Conservation (phyloP, 2,113 vertebrate genomes). For the Sinocyclocheilus maitianheensis region DNA sequence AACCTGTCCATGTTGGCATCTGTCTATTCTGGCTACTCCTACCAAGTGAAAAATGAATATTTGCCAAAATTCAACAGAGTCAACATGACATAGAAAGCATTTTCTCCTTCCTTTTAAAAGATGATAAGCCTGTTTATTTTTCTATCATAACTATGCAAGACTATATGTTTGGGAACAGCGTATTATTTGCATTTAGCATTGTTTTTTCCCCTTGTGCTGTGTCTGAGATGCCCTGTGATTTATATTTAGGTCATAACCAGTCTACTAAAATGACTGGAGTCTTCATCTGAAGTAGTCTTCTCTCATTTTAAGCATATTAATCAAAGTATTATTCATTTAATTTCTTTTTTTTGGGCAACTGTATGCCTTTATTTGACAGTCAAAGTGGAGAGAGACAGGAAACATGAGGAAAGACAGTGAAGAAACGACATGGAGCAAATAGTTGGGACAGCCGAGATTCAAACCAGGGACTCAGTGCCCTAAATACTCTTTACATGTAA, state of each 20-base stretch:
- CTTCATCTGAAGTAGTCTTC: neutral
- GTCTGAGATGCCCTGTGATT: neutral
- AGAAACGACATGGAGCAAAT: neutral
- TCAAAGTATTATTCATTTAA: neutral
- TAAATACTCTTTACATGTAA: neutral
- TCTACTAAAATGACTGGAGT: neutral
- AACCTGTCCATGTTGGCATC: neutral
- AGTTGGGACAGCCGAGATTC: neutral
- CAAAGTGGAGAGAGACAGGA: neutral
- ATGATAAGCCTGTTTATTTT: neutral
- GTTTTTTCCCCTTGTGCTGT: neutral
- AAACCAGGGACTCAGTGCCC: neutral
- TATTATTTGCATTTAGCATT: neutral
- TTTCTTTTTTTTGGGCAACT: neutral
- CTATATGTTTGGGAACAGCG: neutral
- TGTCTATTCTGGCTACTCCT: constrained; percentile 7
- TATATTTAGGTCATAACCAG: neutral
- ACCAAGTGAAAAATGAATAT: neutral
- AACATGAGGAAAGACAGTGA: neutral
- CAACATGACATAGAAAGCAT: neutral
- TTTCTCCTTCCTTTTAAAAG: constrained; percentile 9
- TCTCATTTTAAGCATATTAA: neutral
- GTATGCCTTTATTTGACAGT: neutral
- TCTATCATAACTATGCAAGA: neutral
- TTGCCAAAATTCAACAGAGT: constrained; percentile 2